A percentile compares a stretch with the other conserved stretches of the same genome.
phyloP scores from a whole-genome alignment of 2,797 vertebrate species.

The Poecilia wingei region DNA sequence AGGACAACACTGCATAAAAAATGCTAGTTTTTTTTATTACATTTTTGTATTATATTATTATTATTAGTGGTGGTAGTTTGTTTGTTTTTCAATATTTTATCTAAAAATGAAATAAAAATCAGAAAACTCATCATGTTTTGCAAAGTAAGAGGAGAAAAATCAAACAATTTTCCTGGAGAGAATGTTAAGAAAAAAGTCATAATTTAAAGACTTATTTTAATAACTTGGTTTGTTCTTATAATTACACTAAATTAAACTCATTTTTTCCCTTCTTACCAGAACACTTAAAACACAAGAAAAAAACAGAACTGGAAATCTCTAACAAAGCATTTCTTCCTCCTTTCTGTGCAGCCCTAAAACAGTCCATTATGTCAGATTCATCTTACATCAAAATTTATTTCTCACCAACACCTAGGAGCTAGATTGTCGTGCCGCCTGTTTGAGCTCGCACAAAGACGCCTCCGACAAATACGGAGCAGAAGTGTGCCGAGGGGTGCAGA shows the following conservation, averaged over 20 bases:
- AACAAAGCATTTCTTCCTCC: neutral
- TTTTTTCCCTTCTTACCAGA: neutral
- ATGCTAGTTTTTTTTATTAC: slow-evolving; percentile 11
- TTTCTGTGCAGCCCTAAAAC: neutral
- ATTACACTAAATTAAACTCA: neutral
- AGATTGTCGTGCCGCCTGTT: slow-evolving; percentile 23
- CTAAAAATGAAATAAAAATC: neutral
- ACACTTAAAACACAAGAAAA: neutral
- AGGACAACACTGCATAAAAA: slow-evolving; percentile 61
- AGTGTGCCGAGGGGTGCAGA: slow-evolving; percentile 56
- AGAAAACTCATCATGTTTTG: neutral
- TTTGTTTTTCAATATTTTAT: neutral
- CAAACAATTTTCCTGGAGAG: neutral
- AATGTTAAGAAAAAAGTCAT: neutral
- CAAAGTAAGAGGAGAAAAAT: neutral
- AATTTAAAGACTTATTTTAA: neutral
- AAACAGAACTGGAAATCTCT: neutral
- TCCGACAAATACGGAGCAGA: slow-evolving; percentile 37
- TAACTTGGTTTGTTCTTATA: neutral
- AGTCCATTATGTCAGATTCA: slow-evolving; percentile 3
- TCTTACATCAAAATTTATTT: slow-evolving; percentile 5
- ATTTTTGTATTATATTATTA: neutral
- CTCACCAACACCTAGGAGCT: slow-evolving; percentile 21
- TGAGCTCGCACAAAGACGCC: slow-evolving; percentile 5
- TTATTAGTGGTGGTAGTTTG: neutral